A percentile compares a stretch with the other conserved stretches of the same genome.
Evolutionary conservation across 2,113 vertebrate genomes (phyloP).

Genomic region (Heterotis niloticus): DNA sequence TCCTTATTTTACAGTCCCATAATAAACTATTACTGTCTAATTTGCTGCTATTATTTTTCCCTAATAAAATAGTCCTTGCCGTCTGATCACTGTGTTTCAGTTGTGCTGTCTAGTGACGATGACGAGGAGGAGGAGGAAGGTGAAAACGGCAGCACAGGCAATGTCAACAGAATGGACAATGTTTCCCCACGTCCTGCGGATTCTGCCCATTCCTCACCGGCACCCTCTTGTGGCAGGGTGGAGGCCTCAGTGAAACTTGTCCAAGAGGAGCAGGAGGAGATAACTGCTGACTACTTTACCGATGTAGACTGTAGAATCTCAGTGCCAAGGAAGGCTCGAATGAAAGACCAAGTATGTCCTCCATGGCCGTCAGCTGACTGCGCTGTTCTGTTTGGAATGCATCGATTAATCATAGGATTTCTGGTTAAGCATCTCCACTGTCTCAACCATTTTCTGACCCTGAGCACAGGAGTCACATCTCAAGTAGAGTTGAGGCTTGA

Average conservation of each 20-base stretch:
- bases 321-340: slow-evolving; percentile 77
- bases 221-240: slow-evolving; percentile 80
- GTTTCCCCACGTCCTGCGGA: slow-evolving; percentile 84
- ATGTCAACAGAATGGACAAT: slow-evolving; percentile 75
- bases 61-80: neutral
- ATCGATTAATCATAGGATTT: neutral
- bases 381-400: no score
- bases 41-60: neutral
- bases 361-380: neutral
- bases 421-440: no score
- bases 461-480: no score
- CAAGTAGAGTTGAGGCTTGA: no score
- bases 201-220: slow-evolving; percentile 85
- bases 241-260: slow-evolving; percentile 83
- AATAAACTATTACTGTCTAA: no score
- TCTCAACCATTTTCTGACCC: no score
- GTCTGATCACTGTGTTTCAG: slow-evolving; percentile 56
- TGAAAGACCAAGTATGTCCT: slow-evolving; percentile 84
- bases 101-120: slow-evolving; percentile 84
- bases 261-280: slow-evolving; percentile 66
- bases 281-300: slow-evolving; percentile 60
- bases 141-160: slow-evolving; percentile 73
- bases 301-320: slow-evolving; percentile 70
- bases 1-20: no score
- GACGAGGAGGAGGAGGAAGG: slow-evolving; percentile 73